A percentile compares a stretch with the other conserved stretches of the same genome.
These are phyloP conservation scores for Reticulitermes lucifugus DNA, from an alignment of 2,888 invertebrate species.

Conservation along the genomic window DNA sequence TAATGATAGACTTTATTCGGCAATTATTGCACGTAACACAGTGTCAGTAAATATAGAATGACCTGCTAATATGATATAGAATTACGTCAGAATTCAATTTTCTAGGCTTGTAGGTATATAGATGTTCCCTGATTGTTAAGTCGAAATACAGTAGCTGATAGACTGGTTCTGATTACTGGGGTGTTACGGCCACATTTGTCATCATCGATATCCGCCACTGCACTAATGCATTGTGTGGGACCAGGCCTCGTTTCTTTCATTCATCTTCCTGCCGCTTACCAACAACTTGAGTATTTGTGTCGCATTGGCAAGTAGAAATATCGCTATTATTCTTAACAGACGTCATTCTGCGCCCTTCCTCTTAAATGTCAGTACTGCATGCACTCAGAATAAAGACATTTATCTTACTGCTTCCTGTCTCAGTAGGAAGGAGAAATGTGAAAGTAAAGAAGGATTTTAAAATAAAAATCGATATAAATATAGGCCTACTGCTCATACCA, in stretches of 20 bases:
- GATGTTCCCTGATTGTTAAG: not conserved
- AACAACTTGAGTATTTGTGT: not conserved
- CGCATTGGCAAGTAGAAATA: constrained; percentile 20
- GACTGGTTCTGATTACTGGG: not conserved
- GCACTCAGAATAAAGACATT: not conserved
- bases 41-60: too few species aligned
- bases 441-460: not conserved
- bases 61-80: too few species aligned
- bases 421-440: not conserved
- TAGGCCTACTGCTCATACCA: too few species aligned
- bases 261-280: not conserved
- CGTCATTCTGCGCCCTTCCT: not conserved
- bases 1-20: too few species aligned
- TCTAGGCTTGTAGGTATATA: too few species aligned
- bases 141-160: not conserved
- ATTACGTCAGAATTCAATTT: too few species aligned
- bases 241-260: not conserved
- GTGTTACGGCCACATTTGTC: constrained; percentile 19
- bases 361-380: not conserved
- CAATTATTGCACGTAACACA: too few species aligned
- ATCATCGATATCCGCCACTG: constrained; percentile 20
- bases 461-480: not conserved
- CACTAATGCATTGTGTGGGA: constrained; percentile 33
- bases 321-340: constrained; percentile 22
- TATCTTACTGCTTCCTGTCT: not conserved